Evolutionary conservation across 2,797 vertebrate species (phyloP), one percentile per base, ranked within the genome.

Genomic region (Mormyrops attenuatus): DNA sequence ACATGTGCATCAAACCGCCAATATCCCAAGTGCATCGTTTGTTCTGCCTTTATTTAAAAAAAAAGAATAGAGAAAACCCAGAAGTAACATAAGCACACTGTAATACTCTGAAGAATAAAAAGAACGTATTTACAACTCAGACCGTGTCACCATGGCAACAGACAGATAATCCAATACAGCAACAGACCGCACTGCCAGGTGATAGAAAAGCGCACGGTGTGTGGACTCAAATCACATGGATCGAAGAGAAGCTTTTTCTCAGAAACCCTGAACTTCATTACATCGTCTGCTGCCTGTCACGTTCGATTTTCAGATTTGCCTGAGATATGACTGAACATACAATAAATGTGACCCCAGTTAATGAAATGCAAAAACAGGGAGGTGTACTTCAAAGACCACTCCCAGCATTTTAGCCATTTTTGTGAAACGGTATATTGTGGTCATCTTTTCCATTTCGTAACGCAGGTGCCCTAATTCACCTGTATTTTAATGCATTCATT

Each of bases 141-240:
- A 91, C 92, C 94, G 92, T 82, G 90, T 96, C 91, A 69, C 94
- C 94, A 96, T 96, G 94, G 95, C 93, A 96, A 96, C 95, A 95
- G 94, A 94, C 92, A 88, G 92, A 90, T 90, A 94, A 94, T 92
- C 89, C 90, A 93, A 94, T 94, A 91, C 93, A 90, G 93, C 91
- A 55, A 93, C 91, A 93, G 89, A 93, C 38, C 17, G 92, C 92
- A 91, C 91, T 92, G 95, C 92, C 90, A 92, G 92, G 92, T 92
- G 92, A 92, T 26, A 55, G 52, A 44, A 17, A 17, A 17, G 41
- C 26, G 92, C 94, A 95, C 94, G 95, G 93, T 92, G 93, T 93
- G 94, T 90, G 91, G 92, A 93, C 93, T 66, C 3, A 92, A 90
- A 60, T 44, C 52, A 84, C 73, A 34, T 30, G 49, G 22, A 84